Evolutionary conservation across 2,888 invertebrate genomes (phyloP), one percentile per base, ranked within the genome.

Genomic region (Marasmarcha lunaedactyla): DNA sequence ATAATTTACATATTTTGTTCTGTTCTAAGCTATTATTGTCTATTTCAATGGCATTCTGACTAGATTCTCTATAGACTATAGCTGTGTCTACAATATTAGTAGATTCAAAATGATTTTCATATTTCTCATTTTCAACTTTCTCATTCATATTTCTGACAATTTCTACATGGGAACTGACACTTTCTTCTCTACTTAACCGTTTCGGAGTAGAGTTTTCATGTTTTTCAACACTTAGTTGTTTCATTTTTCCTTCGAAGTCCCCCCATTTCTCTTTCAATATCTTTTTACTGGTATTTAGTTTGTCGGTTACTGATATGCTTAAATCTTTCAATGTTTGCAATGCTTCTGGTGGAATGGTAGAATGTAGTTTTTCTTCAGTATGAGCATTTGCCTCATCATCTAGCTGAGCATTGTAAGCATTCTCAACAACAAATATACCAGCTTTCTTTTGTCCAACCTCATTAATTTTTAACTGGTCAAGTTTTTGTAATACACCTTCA

Each of bases 381-480:
- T 54, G 59, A 26, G 46, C 45, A 26, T 52, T 54, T 14, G 55
- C 50, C 15, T 54, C 53, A 33, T 66, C 63, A 35, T 65, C 63
- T 5, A 64, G 44, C 43, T 76, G 74, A 1, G 71, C 65, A 25
- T 70, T 58, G 53, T 70, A 83, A 33, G 74, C 67, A 42, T 84
- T 84, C 44, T 84, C 85, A 15, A 88, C 73, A 13, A 86, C 69
- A 51, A 84, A 85, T 45, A 88, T 87, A 10, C 87, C 88, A 46
- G 85, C 86, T 49, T 85, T 78, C 53, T 83, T 61, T 60, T 77
- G 76, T 14, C 74, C 73, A 11, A 71, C 64, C 41, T 71, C 72
- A 46, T 70, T 71, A 38, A 61, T 56, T 57, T 84, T 72, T 34
- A 76, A 54, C 14, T 42, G 51, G 3, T 74, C 71, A 49, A 81